These are phyloP conservation scores for Brassicogethes aeneus DNA, from an alignment of 2,888 invertebrate species.

Conservation along the genomic window DNA sequence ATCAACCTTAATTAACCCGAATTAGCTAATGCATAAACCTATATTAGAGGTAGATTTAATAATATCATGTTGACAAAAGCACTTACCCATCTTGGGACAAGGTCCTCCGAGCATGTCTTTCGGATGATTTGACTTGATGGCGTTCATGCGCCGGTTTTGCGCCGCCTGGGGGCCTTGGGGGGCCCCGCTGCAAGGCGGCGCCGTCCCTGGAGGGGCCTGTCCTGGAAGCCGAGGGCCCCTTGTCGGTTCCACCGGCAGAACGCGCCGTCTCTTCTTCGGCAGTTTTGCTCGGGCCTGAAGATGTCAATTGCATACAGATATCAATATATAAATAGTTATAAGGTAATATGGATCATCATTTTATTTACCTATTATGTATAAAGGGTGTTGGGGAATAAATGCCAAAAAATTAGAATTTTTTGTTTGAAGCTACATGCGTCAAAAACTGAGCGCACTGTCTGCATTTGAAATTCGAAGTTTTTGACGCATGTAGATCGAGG, in stretches of 20 bases:
- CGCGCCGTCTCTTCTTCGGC: conserved; percentile 95
- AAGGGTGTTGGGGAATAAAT: too few relatives aligned
- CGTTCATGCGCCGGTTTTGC: conserved; percentile 72
- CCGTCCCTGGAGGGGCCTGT: conserved; percentile 26
- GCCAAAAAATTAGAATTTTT: too few relatives aligned
- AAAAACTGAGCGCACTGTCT: too few relatives aligned
- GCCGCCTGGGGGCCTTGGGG: conserved; percentile 49
- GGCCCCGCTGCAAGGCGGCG: conserved; percentile 25
- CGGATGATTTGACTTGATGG: conserved; percentile 79
- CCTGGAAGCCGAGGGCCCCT: conserved; percentile 55
- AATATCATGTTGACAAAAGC: neutral
- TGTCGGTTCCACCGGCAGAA: conserved; percentile 91
- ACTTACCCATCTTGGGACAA: conserved; percentile 60
- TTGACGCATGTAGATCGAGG: too few relatives aligned
- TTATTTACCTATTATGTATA: too few relatives aligned
- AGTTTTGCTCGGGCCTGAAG: conserved; percentile 90
- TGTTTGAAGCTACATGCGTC: too few relatives aligned
- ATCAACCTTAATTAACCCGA: too few relatives aligned
- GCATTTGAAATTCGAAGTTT: too few relatives aligned
- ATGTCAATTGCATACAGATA: too few relatives aligned
- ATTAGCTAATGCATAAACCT: too few relatives aligned
- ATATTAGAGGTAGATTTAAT: neutral
- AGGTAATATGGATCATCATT: too few relatives aligned
- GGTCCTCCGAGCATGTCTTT: conserved; percentile 58
- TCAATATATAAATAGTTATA: too few relatives aligned